These are phyloP conservation scores for Mantis religiosa DNA, from an alignment of 2,888 invertebrate species.

Conservation along the genomic window DNA sequence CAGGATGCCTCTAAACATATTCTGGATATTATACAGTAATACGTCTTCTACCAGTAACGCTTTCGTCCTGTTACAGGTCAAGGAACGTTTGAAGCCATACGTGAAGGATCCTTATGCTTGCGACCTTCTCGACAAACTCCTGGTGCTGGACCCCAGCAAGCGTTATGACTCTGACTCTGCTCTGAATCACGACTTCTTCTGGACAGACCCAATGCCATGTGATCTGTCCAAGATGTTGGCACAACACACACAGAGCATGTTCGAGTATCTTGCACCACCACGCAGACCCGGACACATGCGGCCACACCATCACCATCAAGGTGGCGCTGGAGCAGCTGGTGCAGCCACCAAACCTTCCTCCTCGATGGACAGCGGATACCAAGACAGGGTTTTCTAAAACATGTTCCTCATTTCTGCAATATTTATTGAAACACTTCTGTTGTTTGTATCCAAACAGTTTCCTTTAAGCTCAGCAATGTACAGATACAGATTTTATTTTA, in stretches of 20 bases:
- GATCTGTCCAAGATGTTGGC: conserved; percentile 88
- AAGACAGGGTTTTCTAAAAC: conserved; percentile 75
- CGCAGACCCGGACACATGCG: conserved; percentile 64
- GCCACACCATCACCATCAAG: conserved; percentile 65
- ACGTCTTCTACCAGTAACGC: no score
- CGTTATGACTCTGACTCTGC: conserved; percentile 86
- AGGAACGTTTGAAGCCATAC: conserved; percentile 81
- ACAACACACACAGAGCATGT: conserved; percentile 89
- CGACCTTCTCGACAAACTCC: conserved; percentile 85
- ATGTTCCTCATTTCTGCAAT: neutral
- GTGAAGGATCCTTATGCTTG: conserved; percentile 89
- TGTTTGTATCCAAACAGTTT: neutral
- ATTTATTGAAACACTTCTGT: neutral
- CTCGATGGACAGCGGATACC: conserved; percentile 74
- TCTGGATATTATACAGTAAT: no score
- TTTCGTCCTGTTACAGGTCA: conserved; percentile 52
- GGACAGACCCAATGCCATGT: conserved; percentile 95
- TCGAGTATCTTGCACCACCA: conserved; percentile 82
- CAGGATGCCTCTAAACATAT: no score
- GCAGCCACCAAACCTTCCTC: conserved; percentile 41
- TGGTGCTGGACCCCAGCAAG: conserved; percentile 88
- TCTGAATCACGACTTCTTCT: conserved; percentile 96
- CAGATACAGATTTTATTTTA: no score
- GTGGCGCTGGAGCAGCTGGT: conserved; percentile 36
- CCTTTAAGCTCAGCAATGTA: neutral